Evolutionary conservation across 2,113 vertebrate species (phyloP).

Genomic region (Leucosticte australis): DNA sequence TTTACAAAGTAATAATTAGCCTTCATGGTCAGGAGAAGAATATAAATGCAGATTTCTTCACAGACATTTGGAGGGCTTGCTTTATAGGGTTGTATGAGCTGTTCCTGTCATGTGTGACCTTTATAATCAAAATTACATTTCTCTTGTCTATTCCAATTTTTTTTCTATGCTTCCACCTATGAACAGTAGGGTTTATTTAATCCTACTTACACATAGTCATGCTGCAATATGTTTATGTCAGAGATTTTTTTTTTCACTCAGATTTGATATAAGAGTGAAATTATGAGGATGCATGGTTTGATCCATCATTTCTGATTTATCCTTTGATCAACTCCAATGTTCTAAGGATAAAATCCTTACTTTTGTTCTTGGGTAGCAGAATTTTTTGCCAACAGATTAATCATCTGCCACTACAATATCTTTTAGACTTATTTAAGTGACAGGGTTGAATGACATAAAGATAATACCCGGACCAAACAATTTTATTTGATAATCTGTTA

Average conservation of each 20-base stretch:
- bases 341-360: background rate
- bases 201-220: background rate
- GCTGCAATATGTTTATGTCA: background rate
- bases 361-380: background rate
- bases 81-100: background rate
- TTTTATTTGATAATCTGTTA: background rate
- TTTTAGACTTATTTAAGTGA: background rate
- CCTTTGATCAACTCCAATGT: background rate
- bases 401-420: background rate
- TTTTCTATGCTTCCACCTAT: background rate
- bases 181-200: background rate
- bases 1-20: background rate
- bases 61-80: background rate
- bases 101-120: background rate
- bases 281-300: background rate
- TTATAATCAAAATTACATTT: background rate
- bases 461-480: background rate
- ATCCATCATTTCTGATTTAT: background rate
- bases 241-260: background rate
- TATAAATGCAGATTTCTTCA: background rate
- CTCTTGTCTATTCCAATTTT: background rate
- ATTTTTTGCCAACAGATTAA: background rate
- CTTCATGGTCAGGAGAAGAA: background rate
- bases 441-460: background rate
- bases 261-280: background rate